Evolutionary conservation across 1,140 invertebrate species (phyloP).

Genomic region (Drosophila ohnishii): DNA sequence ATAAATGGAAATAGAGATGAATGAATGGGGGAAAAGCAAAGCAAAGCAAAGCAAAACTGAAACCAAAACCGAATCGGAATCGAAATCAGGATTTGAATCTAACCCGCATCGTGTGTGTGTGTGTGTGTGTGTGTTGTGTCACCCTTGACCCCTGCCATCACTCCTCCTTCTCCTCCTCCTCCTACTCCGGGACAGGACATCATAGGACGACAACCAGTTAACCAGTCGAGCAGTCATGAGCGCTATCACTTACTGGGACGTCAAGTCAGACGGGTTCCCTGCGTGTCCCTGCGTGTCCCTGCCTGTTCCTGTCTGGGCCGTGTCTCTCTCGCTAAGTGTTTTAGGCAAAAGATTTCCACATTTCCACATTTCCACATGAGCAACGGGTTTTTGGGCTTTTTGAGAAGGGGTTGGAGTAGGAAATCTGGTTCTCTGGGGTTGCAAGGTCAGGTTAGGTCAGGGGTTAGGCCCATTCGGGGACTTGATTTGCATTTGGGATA

Average conservation of each 20-base stretch:
- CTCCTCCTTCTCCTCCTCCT: constrained; percentile 4
- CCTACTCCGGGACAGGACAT: not conserved
- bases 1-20: constrained; percentile 61
- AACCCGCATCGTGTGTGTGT: constrained; percentile 39
- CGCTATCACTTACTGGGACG: constrained; percentile 75
- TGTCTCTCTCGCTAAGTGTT: constrained; percentile 71
- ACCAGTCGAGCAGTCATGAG: constrained; percentile 59
- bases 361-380: constrained; percentile 69
- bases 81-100: constrained; percentile 7
- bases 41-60: constrained; percentile 4
- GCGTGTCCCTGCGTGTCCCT: constrained; percentile 9
- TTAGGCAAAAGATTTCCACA: constrained; percentile 71
- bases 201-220: constrained; percentile 17
- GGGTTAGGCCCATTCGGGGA: constrained; percentile 50
- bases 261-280: constrained; percentile 71
- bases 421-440: constrained; percentile 24
- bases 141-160: constrained; percentile 50
- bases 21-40: constrained; percentile 8
- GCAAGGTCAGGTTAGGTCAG: constrained; percentile 27
- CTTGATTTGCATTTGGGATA: constrained; percentile 76
- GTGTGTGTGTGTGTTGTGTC: constrained; percentile 15
- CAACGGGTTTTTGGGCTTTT: constrained; percentile 9
- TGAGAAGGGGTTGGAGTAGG: not conserved
- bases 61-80: constrained; percentile 20
- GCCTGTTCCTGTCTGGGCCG: constrained; percentile 55